Evolutionary conservation across 1,140 invertebrate genomes (phyloP).

Genomic region (Lordiphosa mommai): DNA sequence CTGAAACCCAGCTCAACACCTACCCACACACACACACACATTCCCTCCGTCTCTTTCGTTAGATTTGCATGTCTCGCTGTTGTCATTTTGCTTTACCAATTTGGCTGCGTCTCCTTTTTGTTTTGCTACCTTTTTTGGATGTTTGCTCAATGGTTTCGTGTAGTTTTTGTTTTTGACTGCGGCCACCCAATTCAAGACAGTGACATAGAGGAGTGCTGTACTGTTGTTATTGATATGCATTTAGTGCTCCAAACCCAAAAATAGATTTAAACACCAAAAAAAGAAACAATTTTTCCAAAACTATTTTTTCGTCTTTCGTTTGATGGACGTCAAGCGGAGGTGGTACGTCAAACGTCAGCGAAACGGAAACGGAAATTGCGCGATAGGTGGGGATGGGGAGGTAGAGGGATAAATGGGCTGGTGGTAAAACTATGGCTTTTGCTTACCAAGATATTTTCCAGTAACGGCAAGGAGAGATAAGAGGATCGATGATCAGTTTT

Average conservation of each 20-base stretch:
- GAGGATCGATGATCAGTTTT: no score
- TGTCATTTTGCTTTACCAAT: constrained; percentile 50
- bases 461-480: no score
- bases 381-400: not conserved
- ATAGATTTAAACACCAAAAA: constrained; percentile 39
- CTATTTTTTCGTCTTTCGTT: constrained; percentile 16
- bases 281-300: constrained; percentile 47
- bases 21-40: constrained; percentile 15
- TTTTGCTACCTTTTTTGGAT: constrained; percentile 23
- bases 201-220: constrained; percentile 30
- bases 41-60: not conserved
- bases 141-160: constrained; percentile 53
- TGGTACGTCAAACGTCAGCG: constrained; percentile 19
- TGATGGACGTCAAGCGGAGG: not conserved
- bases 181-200: constrained; percentile 45
- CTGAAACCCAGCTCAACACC: constrained; percentile 7
- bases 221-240: constrained; percentile 39
- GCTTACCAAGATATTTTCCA: no score
- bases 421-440: no score
- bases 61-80: constrained; percentile 37
- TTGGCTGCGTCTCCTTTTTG: constrained; percentile 46
- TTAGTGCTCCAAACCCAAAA: constrained; percentile 32
- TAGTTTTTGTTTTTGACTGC: constrained; percentile 34
- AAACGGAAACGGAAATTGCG: constrained; percentile 12
- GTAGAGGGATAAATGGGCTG: no score